Evolutionary conservation across 2,113 vertebrate species (phyloP).

Genomic region (Oriolus oriolus): DNA sequence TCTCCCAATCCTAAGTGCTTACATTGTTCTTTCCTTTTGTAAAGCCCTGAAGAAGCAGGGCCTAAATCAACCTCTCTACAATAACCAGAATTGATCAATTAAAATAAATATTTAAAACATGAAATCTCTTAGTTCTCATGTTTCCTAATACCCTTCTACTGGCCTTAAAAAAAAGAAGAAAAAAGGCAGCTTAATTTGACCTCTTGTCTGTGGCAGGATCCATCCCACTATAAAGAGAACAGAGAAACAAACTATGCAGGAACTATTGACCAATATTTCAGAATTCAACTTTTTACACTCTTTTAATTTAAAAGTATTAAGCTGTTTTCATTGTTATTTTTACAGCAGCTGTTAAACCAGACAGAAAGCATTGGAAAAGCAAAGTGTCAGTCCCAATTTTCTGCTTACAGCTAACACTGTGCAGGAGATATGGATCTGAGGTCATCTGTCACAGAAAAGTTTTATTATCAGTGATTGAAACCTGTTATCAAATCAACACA

Average conservation of each 20-base stretch:
- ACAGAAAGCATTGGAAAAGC: neutral
- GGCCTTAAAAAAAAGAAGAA: neutral
- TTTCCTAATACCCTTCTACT: neutral
- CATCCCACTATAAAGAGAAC: neutral
- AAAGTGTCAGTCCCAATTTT: neutral
- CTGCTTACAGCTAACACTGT: neutral
- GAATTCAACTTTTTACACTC: neutral
- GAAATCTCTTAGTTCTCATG: neutral
- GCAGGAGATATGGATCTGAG: neutral
- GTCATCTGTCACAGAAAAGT: neutral
- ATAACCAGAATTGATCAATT: neutral
- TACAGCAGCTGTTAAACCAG: neutral
- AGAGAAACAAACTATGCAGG: neutral
- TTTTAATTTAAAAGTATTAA: neutral
- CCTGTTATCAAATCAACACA: conserved; percentile 32
- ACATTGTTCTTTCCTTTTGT: neutral
- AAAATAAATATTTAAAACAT: neutral
- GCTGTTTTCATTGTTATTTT: neutral
- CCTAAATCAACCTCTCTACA: neutral
- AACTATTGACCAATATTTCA: neutral
- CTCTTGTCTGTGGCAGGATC: neutral
- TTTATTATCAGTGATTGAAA: conserved; percentile 35
- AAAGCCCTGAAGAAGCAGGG: neutral
- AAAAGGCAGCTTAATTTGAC: neutral
- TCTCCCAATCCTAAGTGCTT: neutral